Evolutionary conservation across 2,888 invertebrate species (phyloP), one percentile per base, ranked within the genome.

Genomic region (Palloptera scutellata): DNA sequence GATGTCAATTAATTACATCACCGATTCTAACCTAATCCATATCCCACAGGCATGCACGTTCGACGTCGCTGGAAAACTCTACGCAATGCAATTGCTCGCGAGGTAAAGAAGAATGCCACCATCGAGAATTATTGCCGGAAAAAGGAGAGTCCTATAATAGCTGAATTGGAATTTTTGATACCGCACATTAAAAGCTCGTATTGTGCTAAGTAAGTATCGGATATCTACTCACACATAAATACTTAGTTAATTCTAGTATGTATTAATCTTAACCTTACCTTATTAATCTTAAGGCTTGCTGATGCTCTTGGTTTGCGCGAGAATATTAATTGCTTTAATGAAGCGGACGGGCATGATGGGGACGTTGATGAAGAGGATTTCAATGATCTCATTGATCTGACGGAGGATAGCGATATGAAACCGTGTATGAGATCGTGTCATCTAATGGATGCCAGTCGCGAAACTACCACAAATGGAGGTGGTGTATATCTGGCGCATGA

Each of bases 21-120:
- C n/a, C 15, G 12, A 51, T 40, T 13, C 41, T 17, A 15, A 17
- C 40, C 1, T 61, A 30, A 30, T 30, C 6, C 30, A n/a, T n/a
- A n/a, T n/a, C n/a, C n/a, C n/a, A 9, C 42, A 75, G 76, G 71
- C 11, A 15, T 10, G 42, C 71, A 71, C n/a, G 74, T 76, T 3
- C 74, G 74, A 0, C 73, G 73, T 10, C 74, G 75, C 8, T 76
- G 76, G 76, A 76, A 75, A 68, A 73, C 74, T 11, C 66, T 76
- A 45, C 70, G 76, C 1, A 73, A 75, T 43, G 67, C 73, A 8
- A 52, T 75, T 20, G 73, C 74, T 0, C 73, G 74, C 20, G 76
- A 74, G 53, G 64, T 71, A 1, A 72, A 74, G n/a, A 62, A 71
- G 15, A 70, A 71, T 43, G 64, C 45, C 9, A 73, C 73, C 11